These are phyloP conservation scores for Hololepta plana DNA, from an alignment of 2,888 invertebrate species.

Conservation along the genomic window DNA sequence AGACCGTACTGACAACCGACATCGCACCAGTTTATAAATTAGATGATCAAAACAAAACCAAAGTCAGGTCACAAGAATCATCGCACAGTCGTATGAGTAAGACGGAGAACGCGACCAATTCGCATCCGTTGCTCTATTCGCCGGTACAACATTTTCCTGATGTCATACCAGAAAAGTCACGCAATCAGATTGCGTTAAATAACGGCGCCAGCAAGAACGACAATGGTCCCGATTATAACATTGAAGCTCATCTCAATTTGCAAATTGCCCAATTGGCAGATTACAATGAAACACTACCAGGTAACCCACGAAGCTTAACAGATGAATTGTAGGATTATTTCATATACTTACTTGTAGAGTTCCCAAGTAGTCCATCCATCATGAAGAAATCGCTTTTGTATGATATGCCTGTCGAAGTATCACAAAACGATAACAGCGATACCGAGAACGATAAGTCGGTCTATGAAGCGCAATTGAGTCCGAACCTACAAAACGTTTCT, in stretches of 20 bases:
- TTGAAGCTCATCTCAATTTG: slow-evolving; percentile 15
- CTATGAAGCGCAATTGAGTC: slow-evolving; percentile 31
- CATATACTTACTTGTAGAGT: slow-evolving; percentile 15
- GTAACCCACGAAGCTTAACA: too few species aligned
- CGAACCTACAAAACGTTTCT: slow-evolving; percentile 30
- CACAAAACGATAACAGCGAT: slow-evolving; percentile 22
- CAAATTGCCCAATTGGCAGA: neutral
- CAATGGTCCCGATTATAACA: slow-evolving; percentile 13
- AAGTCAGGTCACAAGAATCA: too few species aligned
- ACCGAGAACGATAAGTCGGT: slow-evolving; percentile 31
- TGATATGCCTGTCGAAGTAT: slow-evolving; percentile 36
- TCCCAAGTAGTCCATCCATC: slow-evolving; percentile 40
- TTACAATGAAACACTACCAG: slow-evolving; percentile 2
- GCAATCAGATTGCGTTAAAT: too few species aligned
- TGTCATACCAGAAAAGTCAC: slow-evolving; percentile 23
- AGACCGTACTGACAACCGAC: too few species aligned
- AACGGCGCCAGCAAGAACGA: too few species aligned
- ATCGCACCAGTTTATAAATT: too few species aligned
- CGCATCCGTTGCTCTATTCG: slow-evolving; percentile 26
- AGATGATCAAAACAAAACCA: too few species aligned
- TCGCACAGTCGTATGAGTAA: too few species aligned
- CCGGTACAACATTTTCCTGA: slow-evolving; percentile 23
- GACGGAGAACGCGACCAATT: slow-evolving; percentile 23
- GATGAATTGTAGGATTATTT: neutral
- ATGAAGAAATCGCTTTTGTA: slow-evolving; percentile 33